phyloP scores from a whole-genome alignment of 2,888 invertebrate genomes.

The Agrotis ipsilon region DNA sequence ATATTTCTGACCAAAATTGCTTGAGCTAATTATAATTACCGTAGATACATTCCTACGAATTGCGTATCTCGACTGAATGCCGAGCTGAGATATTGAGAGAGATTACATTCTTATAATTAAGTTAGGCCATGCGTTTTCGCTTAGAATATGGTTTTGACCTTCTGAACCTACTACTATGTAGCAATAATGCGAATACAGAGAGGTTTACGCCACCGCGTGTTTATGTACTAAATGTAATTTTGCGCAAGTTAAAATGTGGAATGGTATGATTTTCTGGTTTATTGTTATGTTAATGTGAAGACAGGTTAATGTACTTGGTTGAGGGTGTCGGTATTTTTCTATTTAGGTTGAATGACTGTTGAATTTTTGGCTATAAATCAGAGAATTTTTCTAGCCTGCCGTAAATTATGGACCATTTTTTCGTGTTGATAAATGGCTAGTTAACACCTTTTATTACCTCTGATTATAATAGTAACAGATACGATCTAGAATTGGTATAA shows the following conservation, averaged over 20 bases:
- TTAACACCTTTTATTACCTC: not conserved
- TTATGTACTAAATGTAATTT: slow-evolving; percentile 79
- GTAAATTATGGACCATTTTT: not conserved
- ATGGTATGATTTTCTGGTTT: slow-evolving; percentile 61
- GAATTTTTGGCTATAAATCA: slow-evolving; percentile 1
- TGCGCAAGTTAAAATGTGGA: slow-evolving; percentile 66
- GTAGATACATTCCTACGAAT: no score
- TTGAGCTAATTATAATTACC: no score
- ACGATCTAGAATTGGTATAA: not conserved
- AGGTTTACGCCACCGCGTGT: slow-evolving; percentile 76
- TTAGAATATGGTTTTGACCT: not conserved
- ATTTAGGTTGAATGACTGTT: slow-evolving; percentile 19
- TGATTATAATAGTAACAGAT: not conserved
- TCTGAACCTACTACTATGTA: slow-evolving; percentile 1
- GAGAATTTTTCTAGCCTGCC: slow-evolving; percentile 4
- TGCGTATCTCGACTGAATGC: no score
- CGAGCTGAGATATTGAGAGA: no score
- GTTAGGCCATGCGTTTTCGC: not conserved
- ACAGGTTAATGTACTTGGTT: slow-evolving; percentile 28
- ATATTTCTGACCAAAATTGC: no score
- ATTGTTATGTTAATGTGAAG: slow-evolving; percentile 55
- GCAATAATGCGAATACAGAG: slow-evolving; percentile 72
- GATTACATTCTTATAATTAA: no score
- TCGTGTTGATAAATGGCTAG: not conserved
- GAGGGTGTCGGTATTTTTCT: slow-evolving; percentile 16